Evolutionary conservation across 1,140 invertebrate species (phyloP).

Genomic region (Drosophila baimaii): DNA sequence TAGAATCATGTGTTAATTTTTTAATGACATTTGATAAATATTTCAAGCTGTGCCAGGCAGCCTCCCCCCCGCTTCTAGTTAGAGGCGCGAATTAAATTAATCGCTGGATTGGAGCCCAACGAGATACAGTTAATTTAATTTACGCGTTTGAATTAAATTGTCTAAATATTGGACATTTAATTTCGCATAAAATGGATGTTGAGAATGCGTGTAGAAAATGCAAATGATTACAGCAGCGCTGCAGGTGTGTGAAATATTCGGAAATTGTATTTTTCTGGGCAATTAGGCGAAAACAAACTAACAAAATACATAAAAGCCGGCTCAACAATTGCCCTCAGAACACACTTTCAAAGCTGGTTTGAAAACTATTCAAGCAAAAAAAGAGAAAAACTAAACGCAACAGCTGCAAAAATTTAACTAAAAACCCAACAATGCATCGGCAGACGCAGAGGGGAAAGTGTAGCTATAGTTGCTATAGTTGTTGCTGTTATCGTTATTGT

Average conservation of each 20-base stretch:
- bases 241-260: neutral
- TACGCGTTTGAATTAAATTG: conserved; percentile 8
- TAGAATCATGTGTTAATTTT: conserved; percentile 78
- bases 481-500: conserved; percentile 31
- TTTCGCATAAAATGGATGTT: conserved; percentile 4
- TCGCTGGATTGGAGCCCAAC: neutral
- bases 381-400: conserved; percentile 38
- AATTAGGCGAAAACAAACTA: conserved; percentile 26
- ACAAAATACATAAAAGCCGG: conserved; percentile 21
- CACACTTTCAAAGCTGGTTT: conserved; percentile 8
- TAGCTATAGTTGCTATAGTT: conserved; percentile 12
- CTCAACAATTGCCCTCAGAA: conserved; percentile 17
- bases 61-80: neutral
- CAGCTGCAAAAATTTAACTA: conserved; percentile 52
- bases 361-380: conserved; percentile 13
- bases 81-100: neutral
- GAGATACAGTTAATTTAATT: conserved; percentile 8
- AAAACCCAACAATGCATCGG: conserved; percentile 38
- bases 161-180: conserved; percentile 43
- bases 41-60: conserved; percentile 28
- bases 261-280: conserved; percentile 19
- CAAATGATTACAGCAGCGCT: conserved; percentile 2
- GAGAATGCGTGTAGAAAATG: conserved; percentile 13
- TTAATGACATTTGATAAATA: conserved; percentile 75
- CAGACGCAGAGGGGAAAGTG: conserved; percentile 2